phyloP scores from a whole-genome alignment of 2,888 invertebrate genomes.

The Drosophila austrosaltans region DNA sequence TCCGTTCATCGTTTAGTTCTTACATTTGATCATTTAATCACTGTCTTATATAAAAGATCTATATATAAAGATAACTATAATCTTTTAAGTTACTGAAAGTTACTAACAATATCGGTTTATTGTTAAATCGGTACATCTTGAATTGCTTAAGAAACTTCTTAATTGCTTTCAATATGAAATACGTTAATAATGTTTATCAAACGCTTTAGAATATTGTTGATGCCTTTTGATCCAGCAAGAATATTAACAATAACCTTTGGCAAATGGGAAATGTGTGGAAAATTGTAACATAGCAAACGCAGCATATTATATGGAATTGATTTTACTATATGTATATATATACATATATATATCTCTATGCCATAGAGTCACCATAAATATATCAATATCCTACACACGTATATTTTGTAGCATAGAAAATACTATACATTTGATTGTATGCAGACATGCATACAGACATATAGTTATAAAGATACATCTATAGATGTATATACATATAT shows the following conservation, averaged over 20 bases:
- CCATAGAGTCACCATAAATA: slow-evolving; percentile 11
- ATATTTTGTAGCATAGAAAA: background rate
- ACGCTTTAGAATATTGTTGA: slow-evolving; percentile 2
- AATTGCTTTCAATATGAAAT: background rate
- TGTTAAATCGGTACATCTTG: no score
- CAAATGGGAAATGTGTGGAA: slow-evolving; percentile 43
- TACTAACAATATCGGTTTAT: no score
- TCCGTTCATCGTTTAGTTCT: no score
- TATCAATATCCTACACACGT: slow-evolving; percentile 12
- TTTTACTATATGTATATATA: slow-evolving; percentile 23
- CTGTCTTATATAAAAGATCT: no score
- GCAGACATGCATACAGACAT: slow-evolving; percentile 23
- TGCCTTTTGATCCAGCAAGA: slow-evolving; percentile 9
- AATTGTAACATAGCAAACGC: slow-evolving; percentile 44
- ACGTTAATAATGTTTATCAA: slow-evolving; percentile 9
- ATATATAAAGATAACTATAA: no score
- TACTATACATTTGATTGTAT: slow-evolving; percentile 42
- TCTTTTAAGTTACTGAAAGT: no score
- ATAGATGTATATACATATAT: slow-evolving; percentile 3
- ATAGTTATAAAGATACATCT: no score
- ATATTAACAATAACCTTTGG: slow-evolving; percentile 37
- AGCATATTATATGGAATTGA: slow-evolving; percentile 47
- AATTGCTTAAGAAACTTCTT: background rate
- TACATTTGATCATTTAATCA: no score
- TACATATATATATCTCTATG: background rate